Percentiles rank a stretch among this genome's conserved stretches.
Evolutionary conservation across 2,113 vertebrate genomes (phyloP).

Genomic region (Hiodon tergisus): DNA sequence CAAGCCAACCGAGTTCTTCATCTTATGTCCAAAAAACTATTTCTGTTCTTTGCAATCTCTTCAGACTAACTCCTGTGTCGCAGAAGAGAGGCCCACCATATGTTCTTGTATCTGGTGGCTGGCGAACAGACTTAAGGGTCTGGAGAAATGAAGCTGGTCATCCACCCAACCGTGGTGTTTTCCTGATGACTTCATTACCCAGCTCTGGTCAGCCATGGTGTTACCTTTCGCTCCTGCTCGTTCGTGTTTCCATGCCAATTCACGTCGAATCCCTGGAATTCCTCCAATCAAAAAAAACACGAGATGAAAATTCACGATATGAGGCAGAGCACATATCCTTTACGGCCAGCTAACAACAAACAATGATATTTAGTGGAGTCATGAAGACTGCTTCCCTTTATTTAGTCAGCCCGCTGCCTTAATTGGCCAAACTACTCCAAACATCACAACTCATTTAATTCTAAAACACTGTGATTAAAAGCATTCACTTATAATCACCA

Average conservation of each 20-base stretch:
- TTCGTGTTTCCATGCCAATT: slow-evolving; percentile 10
- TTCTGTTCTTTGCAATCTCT: too few species aligned
- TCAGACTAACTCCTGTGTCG: not conserved
- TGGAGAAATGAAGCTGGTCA: not conserved
- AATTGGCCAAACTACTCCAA: slow-evolving; percentile 8
- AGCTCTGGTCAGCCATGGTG: too few species aligned
- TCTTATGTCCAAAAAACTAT: too few species aligned
- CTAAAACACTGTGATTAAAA: slow-evolving; percentile 10
- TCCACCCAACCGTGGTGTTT: not conserved
- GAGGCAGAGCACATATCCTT: not conserved
- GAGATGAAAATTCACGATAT: slow-evolving; percentile 16
- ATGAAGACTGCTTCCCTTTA: not conserved
- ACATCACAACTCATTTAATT: not conserved
- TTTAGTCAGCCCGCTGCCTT: slow-evolving; percentile 10
- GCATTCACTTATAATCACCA: not conserved
- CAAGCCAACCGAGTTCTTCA: too few species aligned
- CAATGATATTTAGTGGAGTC: not conserved
- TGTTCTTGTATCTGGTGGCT: not conserved
- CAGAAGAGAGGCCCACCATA: not conserved
- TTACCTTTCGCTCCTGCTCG: not conserved
- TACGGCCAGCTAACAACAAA: slow-evolving; percentile 15
- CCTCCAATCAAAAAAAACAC: slow-evolving; percentile 11
- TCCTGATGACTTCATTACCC: not conserved
- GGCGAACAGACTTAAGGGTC: not conserved
- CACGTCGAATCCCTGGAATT: slow-evolving; percentile 13